Percentiles rank a stretch among this genome's conserved stretches.
phyloP scores from a whole-genome alignment of 35 echinoderm and acorn worm species.

The Patiria miniata region DNA sequence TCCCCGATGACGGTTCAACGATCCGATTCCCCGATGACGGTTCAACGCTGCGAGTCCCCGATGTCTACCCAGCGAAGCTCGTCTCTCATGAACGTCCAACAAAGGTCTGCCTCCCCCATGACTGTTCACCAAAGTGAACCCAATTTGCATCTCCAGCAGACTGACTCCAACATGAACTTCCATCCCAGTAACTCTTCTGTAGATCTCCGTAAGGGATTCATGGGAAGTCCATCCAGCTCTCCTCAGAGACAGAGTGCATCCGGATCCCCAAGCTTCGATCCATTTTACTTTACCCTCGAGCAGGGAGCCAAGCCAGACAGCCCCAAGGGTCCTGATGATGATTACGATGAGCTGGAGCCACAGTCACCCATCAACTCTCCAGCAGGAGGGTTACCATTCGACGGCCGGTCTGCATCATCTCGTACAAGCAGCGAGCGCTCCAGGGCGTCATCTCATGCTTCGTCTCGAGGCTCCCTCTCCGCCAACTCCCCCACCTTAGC shows the following conservation, averaged over 20 bases:
- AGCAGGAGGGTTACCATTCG: background rate
- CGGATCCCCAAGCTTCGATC: background rate
- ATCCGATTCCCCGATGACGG: background rate
- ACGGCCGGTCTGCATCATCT: background rate
- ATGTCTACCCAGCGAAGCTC: background rate
- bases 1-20: background rate
- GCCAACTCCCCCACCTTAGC: background rate
- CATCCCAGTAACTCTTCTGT: background rate
- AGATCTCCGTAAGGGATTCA: too few relatives aligned
- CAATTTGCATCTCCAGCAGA: background rate
- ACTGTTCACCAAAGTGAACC: background rate
- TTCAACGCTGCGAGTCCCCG: background rate
- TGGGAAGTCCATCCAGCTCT: too few relatives aligned
- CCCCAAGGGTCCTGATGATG: background rate
- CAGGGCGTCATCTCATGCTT: background rate
- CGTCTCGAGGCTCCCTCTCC: background rate
- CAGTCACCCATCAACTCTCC: background rate
- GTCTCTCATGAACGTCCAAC: background rate
- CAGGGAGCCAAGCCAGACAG: background rate
- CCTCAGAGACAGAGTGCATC: too few relatives aligned
- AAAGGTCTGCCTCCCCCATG: background rate
- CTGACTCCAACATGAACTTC: conserved; percentile 6
- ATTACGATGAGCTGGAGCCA: background rate
- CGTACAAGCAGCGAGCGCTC: background rate
- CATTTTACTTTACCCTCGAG: conserved; percentile 5